Evolutionary conservation across 1,140 invertebrate genomes (phyloP), one percentile per base, ranked within the genome.

Genomic region (Ips nitidus): DNA sequence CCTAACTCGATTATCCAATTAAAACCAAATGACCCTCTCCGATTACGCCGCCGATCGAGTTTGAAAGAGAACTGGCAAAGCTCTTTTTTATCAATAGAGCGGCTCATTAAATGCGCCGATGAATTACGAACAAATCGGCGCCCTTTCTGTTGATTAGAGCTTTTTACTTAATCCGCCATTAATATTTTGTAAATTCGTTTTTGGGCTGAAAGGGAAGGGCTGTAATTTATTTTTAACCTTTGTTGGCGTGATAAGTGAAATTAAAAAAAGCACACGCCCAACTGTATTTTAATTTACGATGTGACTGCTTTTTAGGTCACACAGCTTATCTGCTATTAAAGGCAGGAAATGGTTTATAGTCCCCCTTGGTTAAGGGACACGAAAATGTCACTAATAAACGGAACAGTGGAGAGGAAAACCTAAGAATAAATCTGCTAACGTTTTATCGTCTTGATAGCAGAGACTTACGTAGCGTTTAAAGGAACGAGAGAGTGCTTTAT

Each of bases 91-190:
- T 68, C 57, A 68, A 60, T 60, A 57, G 57, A 61, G 45, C 6
- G 41, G 53, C 66, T 68, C 66, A 68, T 68, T 68, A 68, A 68
- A 68, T 58, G 53, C 58, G 64, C 36, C 64, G 55, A 47, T 57
- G 55, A 50, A 66, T 66, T 57, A 6, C 52, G 55, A 58, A 39
- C 64, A 66, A 66, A 66, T 66, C 64, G 64, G 53, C 45, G 45
- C 45, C 45, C 45, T 50, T 64, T 62, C 52, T 64, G 52, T 55
- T 38, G 37, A 64, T 52, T 52, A n/a, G 62, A 7, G 50, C n/a
- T 8, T 47, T 43, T 62, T 62, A 47, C 22, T 22, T 3, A 6
- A 50, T 50, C 2, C 45, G 45, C 22, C 45, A 50, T 50, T 50
- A 50, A 50, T 3, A 50, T 50, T 50, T 50, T 8, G 43, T 50